A percentile compares a stretch with the other conserved stretches of the same genome.
Evolutionary conservation across 1,140 invertebrate genomes (phyloP).

Genomic region (Dysdera silvatica): DNA sequence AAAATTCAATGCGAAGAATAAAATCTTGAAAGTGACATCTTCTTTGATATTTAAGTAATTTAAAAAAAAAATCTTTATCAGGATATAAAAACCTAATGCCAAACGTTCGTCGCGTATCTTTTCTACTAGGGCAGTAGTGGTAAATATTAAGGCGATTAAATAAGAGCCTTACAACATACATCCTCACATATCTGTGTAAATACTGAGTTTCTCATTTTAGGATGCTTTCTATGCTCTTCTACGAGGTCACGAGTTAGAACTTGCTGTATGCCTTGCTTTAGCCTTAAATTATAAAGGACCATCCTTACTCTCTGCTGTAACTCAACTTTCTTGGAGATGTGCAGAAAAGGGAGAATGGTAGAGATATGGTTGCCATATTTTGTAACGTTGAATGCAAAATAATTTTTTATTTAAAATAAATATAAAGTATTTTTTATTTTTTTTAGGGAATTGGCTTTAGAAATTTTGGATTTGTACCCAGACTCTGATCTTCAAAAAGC

Average conservation of each 20-base stretch:
- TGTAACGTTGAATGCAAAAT: not conserved
- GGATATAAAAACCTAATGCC: too few relatives aligned
- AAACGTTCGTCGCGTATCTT: too few relatives aligned
- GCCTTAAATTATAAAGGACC: slow-evolving; percentile 36
- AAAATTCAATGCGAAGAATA: too few relatives aligned
- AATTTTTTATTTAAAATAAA: not conserved
- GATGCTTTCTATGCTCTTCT: slow-evolving; percentile 44
- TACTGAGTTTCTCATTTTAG: slow-evolving; percentile 39
- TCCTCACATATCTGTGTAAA: too few relatives aligned
- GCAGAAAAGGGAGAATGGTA: slow-evolving; percentile 42
- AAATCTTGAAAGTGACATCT: too few relatives aligned
- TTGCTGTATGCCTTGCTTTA: slow-evolving; percentile 42
- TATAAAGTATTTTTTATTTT: not conserved
- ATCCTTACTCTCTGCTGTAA: slow-evolving; percentile 38
- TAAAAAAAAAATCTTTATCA: too few relatives aligned
- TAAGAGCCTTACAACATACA: too few relatives aligned
- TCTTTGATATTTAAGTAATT: too few relatives aligned
- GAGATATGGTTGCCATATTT: not conserved
- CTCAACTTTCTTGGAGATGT: slow-evolving; percentile 44
- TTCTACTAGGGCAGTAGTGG: too few relatives aligned
- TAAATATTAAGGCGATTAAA: too few relatives aligned
- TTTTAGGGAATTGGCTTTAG: slow-evolving; percentile 42
- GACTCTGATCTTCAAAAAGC: slow-evolving; percentile 35
- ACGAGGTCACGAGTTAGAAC: slow-evolving; percentile 45
- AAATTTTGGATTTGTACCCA: slow-evolving; percentile 38